Evolutionary conservation across 2,113 vertebrate species (phyloP), one percentile per base, ranked within the genome.

Genomic region (Pelvicachromis taeniatus): DNA sequence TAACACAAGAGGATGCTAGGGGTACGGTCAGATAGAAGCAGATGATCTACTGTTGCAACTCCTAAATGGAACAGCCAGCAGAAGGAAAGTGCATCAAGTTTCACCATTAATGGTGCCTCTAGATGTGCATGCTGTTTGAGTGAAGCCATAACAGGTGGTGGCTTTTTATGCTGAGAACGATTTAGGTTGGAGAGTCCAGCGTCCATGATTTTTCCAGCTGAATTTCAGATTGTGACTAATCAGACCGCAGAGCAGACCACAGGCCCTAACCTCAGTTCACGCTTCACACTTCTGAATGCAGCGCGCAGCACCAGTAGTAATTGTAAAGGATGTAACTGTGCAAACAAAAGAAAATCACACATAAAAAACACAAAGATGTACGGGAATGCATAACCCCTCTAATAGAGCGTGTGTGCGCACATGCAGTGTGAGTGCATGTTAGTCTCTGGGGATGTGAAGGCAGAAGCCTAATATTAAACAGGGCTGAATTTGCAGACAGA

Each of bases 391-490:
- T 53, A 45, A 70, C 9, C 42, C 31, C 50, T 73, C 4, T 73
- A 31, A 50, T 31, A 50, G 13, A n/a, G 42, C 21, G 4, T 58
- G 13, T 61, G 59, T 73, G 50, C 13, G 4, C 35, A 12, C 17
- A 80, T 45, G 13, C 38, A 45, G 55, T 85, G 26, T 29, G 45
- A 79, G 81, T 77, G 78, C 65, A 81, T 75, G 75, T 85, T 45
- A 23, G 21, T 86, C 58, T 88, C 68, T 81, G 59, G 53, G 73
- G 68, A 81, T 55, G 42, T 86, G 77, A 42, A 59, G 85, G 82
- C 29, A 31, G 88, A 75, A 80, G 77, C 10, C 80, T 88, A 59
- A 88, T 83, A 87, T 90, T 87, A 85, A 82, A 75, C 56, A 56
- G 77, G 77, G 65, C 42, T 38, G 83, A 59, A 73, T 63, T 52